Base-by-base conservation (phyloP, 2,113 vertebrate genomes). In the Dipodomys ordii region DNA sequence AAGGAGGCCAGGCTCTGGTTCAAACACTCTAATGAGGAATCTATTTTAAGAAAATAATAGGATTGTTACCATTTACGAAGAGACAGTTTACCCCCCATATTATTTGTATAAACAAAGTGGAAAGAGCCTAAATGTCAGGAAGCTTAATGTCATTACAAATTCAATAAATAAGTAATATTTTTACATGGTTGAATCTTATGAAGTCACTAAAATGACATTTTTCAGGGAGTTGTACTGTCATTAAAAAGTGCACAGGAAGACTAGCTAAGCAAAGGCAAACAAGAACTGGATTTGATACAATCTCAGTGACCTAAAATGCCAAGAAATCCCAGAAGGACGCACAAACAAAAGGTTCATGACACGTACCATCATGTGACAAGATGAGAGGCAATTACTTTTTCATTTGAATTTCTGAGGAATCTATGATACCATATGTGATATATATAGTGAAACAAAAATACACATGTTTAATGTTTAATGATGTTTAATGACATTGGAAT, bases 341-440 rank as follows among this genome's bases (percentile, higher is more conserved):
- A 32, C 53, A 87, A 86, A 86, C 87, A 82, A 77, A 92, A 95
- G 12, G 18, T 96, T 90, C 88, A 82, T 90, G 72, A 12, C 15
- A 32, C 6, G 91, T 83, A 64, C 77, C 22, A 57, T 15, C 91
- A 87, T 46, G 39, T 87, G 39, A 44, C 89, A 44, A 91, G 53
- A 72, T 89, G 91, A 22, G 30, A 16, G 72, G 16, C 20, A 32
- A 81, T 89, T 92, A 77, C 80, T 88, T 83, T 25, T 71, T 46
- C 83, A 73, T 91, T 92, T 62, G 2, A 11, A 80, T 67, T 92
- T 94, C 39, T 9, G 89, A 92, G 69, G 91, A 44, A 83, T 81
- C 7, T 32, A 49, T 76, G 23, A 62, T 79, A 92, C 13, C 23
- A 83, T 79, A 53, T 85, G 6, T 71, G 39, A 60, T 92, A 90